Evolutionary conservation across 2,113 vertebrate species (phyloP).

Genomic region (Charina bottae): DNA sequence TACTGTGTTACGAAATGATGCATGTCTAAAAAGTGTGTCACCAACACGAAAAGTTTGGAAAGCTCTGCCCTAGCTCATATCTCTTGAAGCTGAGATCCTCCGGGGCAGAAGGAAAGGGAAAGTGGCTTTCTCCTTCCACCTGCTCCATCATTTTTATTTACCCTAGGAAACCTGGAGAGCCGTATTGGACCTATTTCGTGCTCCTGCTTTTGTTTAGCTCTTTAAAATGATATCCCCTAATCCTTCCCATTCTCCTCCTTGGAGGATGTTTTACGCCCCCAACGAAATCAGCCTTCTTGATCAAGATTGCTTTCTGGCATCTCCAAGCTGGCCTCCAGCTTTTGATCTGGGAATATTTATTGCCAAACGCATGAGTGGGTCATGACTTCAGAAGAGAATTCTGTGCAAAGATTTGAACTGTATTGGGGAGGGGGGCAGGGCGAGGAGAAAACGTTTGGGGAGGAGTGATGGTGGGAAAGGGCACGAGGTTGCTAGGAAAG

Average conservation of each 20-base stretch:
- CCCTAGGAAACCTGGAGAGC: neutral
- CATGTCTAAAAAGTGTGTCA: no score
- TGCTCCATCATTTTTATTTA: neutral
- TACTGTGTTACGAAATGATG: no score
- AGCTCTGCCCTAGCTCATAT: no score
- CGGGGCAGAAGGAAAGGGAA: neutral
- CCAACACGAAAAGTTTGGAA: no score
- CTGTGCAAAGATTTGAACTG: neutral
- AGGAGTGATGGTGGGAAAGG: neutral
- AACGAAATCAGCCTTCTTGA: conserved; percentile 2
- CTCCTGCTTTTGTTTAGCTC: neutral
- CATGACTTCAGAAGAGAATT: neutral
- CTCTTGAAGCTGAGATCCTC: neutral
- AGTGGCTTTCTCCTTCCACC: neutral
- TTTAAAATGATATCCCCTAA: conserved; percentile 20
- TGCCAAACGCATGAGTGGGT: neutral
- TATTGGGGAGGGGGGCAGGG: neutral
- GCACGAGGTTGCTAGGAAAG: neutral
- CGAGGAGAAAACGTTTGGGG: neutral
- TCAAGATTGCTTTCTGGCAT: conserved; percentile 17
- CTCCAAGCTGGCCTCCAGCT: neutral
- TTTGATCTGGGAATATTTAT: conserved; percentile 36
- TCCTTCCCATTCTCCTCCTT: neutral
- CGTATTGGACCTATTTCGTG: neutral
- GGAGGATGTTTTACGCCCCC: neutral